Base-by-base conservation (phyloP, 2,797 vertebrate species). In the Poecile montanus region DNA sequence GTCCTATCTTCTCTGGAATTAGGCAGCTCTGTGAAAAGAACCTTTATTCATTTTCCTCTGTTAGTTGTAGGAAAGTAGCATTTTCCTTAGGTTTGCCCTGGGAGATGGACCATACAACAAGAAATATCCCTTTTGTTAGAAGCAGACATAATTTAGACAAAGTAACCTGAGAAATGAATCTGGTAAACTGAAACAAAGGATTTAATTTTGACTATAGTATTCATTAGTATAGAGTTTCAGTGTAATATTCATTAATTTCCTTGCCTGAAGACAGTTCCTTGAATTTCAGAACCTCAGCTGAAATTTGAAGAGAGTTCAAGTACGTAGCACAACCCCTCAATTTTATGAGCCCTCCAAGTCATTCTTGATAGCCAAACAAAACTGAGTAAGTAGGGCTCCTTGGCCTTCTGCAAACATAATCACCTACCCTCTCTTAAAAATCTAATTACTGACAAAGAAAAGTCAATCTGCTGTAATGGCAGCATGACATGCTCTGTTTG, bases 241-340 rank as follows among this genome's bases (percentile, higher is more conserved):
- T 40, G 18, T 38, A 47, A 71, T 20, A 74, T 22, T 79, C 6
- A 51, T 68, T 77, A 16, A 36, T 71, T 95, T 77, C 26, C 25
- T n/a, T 20, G 12, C 21, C 38, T 88, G 38, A 87, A 76, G 47
- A 61, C 18, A 53, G 8, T 70, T 79, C 12, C 34, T 93, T 63
- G 21, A 67, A 76, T 70, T 79, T 56, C 76, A 92, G 71, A 50
- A 63, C 10, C 6, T 42, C 45, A 63, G 19, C 44, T 12, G 50
- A 77, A n/a, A 51, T 82, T 82, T 58, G 44, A 36, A 63, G 38
- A 57, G 10, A 51, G 27, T 47, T 79, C 36, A 66, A 27, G 23
- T 75, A 30, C 0, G 0, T 18, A 30, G 29, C 7, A n/a, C 11
- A 11, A 17, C 14, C 34, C 20, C 16, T 56, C 7, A 32, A 7